A percentile compares a stretch with the other conserved stretches of the same genome.
Evolutionary conservation across 23 tunicate genomes (phyloP).

Genomic region (Phallusia fumigata): DNA sequence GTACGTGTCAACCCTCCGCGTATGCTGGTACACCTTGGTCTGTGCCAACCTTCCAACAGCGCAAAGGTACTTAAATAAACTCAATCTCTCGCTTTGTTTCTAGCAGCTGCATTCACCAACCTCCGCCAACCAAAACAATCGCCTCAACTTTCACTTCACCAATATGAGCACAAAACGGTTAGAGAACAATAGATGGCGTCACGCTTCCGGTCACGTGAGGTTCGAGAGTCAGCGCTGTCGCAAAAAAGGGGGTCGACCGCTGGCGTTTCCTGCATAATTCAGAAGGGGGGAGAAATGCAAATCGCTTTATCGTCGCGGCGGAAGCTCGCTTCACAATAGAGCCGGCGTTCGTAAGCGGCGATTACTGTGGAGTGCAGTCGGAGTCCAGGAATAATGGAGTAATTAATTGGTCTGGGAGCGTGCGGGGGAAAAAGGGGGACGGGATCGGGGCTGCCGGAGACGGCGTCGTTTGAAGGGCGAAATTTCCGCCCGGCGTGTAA

Average conservation of each 20-base stretch:
- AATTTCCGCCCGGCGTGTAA: neutral
- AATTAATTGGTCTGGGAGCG: neutral
- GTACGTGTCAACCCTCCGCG: too few relatives aligned
- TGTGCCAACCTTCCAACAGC: too few relatives aligned
- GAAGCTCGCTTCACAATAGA: neutral
- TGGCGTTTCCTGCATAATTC: neutral
- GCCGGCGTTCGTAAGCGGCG: neutral
- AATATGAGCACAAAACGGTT: neutral
- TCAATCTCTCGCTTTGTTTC: too few relatives aligned
- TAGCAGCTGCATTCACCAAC: too few relatives aligned
- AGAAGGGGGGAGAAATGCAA: slow-evolving; percentile 7
- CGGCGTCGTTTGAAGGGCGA: neutral
- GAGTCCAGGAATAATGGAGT: neutral
- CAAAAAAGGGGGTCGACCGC: neutral
- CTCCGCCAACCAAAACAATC: too few relatives aligned
- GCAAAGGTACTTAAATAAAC: too few relatives aligned
- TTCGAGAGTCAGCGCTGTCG: slow-evolving; percentile 2
- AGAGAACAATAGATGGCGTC: slow-evolving; percentile 5
- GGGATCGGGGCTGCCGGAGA: neutral
- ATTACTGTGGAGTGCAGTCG: neutral
- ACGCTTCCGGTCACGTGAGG: slow-evolving; percentile 15
- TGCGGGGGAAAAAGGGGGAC: neutral
- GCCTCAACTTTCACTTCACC: too few relatives aligned
- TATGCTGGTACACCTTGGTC: too few relatives aligned
- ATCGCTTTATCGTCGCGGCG: neutral